Percentiles rank a stretch among this genome's conserved stretches.
Conservation (phyloP, 92 coral and sea anemone genomes). For the Scolanthus callimorphus region DNA sequence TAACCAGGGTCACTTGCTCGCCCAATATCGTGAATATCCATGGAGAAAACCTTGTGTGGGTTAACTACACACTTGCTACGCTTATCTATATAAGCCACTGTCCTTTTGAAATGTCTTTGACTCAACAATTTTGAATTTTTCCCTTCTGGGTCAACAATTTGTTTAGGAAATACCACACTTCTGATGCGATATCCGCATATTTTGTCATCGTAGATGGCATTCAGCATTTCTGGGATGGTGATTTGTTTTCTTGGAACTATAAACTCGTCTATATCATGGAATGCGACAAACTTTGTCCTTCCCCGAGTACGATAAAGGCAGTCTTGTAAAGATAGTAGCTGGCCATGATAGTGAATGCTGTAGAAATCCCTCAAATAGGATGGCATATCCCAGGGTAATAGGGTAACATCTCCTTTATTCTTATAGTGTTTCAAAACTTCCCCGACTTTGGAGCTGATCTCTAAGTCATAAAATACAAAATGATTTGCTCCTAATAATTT, state of each 20-base stretch:
- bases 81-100: constrained; percentile 2
- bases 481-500: constrained; percentile 47
- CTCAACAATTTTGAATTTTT: constrained; percentile 8
- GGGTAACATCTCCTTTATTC: constrained; percentile 26
- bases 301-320: constrained; percentile 51
- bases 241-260: constrained; percentile 36
- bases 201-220: neutral
- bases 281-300: constrained; percentile 42
- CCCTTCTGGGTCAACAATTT: neutral
- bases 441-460: constrained; percentile 1
- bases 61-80: constrained; percentile 43
- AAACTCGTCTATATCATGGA: constrained; percentile 60
- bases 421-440: constrained; percentile 26
- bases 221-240: constrained; percentile 19
- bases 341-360: constrained; percentile 50
- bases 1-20: constrained; percentile 17
- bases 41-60: constrained; percentile 43
- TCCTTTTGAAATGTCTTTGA: constrained; percentile 9
- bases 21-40: constrained; percentile 42
- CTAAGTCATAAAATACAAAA: constrained; percentile 42
- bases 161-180: constrained; percentile 25
- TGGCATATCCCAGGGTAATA: constrained; percentile 50
- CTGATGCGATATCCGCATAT: constrained; percentile 34
- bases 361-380: constrained; percentile 19
- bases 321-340: constrained; percentile 40